Base-by-base conservation (phyloP, 2,888 invertebrate genomes). In the Galerucella calmariensis region DNA sequence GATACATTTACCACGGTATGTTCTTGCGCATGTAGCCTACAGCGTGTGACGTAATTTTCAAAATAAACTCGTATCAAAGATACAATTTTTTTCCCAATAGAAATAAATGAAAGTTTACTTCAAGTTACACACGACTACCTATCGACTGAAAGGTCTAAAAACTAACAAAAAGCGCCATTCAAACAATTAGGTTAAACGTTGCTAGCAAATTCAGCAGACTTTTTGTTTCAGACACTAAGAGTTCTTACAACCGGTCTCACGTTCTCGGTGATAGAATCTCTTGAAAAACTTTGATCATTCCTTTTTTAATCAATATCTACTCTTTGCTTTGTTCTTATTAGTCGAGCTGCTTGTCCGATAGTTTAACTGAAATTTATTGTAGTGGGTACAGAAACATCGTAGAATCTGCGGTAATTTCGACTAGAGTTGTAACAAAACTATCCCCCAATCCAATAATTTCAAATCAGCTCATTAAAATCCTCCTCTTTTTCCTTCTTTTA, bases 171-270 rank as follows among this genome's bases (percentile, higher is more conserved):
- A 74, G 63, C 71, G 12, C 74, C 53, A 16, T 71, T 71, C 70
- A 74, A 71, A 74, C 74, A 74, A 74, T 74, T 67, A 71, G 67
- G 71, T 71, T 74, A 74, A 74, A 70, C 74, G 67, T 67, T 74
- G 62, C 66, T 56, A 67, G 67, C 71, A 67, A 74, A 67, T 66
- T 74, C 74, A 74, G 74, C 74, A 71, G 63, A 58, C 48, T 74
- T 74, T 74, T 74, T 74, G 74, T 74, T 71, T 53, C n/a, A 61
- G 74, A 67, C 67, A 58, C 46, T 67, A 74, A 67, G 62, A 67
- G 71, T 56, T 69, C 67, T 71, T 74, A 46, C 67, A 62, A 65
- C 63, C 53, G 27, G 46, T 74, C 16, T 62, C 56, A 48, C 53
- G 58, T 58, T 58, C 61, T n/a, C 9, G 65, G 66, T 56, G 71